phyloP scores from a whole-genome alignment of 2,797 vertebrate species.

The Anomalospiza imberbis region DNA sequence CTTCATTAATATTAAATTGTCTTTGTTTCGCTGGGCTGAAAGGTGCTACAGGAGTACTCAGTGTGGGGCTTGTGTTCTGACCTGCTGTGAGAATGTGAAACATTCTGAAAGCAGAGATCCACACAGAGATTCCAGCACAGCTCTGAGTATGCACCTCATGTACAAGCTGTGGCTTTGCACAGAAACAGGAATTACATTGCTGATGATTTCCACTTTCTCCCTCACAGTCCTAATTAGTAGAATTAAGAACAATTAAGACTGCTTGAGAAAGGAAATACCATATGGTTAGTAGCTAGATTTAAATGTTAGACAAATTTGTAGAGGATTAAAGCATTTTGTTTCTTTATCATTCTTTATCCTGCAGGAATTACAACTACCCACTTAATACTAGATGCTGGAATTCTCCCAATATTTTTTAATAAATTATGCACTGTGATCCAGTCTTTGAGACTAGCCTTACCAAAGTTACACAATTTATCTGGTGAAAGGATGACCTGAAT shows the following conservation, averaged over 20 bases:
- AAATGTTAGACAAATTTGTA: slow-evolving; percentile 55
- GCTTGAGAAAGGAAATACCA: slow-evolving; percentile 36
- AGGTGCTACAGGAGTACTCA: background rate
- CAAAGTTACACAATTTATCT: slow-evolving; percentile 37
- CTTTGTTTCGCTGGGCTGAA: background rate
- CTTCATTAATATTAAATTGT: background rate
- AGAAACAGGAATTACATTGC: background rate
- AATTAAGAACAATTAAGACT: slow-evolving; percentile 48
- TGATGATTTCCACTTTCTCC: background rate
- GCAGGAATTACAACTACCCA: slow-evolving; percentile 62
- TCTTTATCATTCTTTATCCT: slow-evolving; percentile 68
- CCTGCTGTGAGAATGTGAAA: background rate
- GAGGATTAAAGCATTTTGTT: slow-evolving; percentile 68
- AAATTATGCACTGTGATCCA: slow-evolving; percentile 34
- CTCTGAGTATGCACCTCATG: background rate
- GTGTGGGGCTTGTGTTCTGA: background rate
- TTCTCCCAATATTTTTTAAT: slow-evolving; percentile 64
- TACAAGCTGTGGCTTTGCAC: background rate
- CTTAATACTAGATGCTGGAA: slow-evolving; percentile 59
- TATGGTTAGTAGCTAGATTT: slow-evolving; percentile 67
- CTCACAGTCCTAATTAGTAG: slow-evolving; percentile 34
- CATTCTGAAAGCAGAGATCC: background rate
- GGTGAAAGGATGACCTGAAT: slow-evolving; percentile 42
- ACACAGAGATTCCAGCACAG: background rate
- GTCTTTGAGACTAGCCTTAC: slow-evolving; percentile 34